These are phyloP conservation scores for Protobothrops flavoviridis DNA, from an alignment of 2,113 vertebrate genomes.

Conservation along the genomic window DNA sequence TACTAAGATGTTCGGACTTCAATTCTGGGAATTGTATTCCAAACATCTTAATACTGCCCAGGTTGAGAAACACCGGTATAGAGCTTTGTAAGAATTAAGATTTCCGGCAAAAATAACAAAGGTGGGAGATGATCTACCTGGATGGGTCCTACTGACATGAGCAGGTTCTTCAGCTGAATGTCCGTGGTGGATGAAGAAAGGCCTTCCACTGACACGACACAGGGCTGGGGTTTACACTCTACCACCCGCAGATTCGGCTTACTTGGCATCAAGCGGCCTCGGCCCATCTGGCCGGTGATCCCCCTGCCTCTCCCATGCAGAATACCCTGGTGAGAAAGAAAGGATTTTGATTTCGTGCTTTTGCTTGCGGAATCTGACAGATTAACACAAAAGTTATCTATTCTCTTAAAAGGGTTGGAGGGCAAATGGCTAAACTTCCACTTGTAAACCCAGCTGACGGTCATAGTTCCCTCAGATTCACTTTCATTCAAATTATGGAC, in stretches of 20 bases:
- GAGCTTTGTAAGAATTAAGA: not conserved
- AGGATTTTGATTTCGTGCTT: constrained; percentile 61
- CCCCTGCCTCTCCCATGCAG: constrained; percentile 85
- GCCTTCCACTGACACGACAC: constrained; percentile 92
- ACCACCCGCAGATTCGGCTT: constrained; percentile 80
- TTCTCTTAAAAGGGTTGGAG: constrained; percentile 30
- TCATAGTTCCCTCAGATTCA: not conserved
- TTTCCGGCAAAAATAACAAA: constrained; percentile 51
- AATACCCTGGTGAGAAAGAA: constrained; percentile 79
- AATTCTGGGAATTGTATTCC: too few species aligned
- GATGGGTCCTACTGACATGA: constrained; percentile 94
- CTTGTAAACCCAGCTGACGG: constrained; percentile 21
- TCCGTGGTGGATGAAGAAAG: constrained; percentile 95
- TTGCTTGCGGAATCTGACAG: constrained; percentile 14
- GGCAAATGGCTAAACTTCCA: constrained; percentile 13
- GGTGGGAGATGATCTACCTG: constrained; percentile 75
- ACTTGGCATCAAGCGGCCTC: constrained; percentile 79
- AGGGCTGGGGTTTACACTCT: constrained; percentile 81
- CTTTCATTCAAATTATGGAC: not conserved
- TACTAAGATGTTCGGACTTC: too few species aligned
- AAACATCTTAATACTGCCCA: too few species aligned
- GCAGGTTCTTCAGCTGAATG: constrained; percentile 87
- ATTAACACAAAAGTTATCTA: not conserved
- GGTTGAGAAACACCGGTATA: too few species aligned
- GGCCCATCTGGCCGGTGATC: constrained; percentile 75